phyloP scores from a whole-genome alignment of 1,140 invertebrate species.

The Rhopalosiphum padi region DNA sequence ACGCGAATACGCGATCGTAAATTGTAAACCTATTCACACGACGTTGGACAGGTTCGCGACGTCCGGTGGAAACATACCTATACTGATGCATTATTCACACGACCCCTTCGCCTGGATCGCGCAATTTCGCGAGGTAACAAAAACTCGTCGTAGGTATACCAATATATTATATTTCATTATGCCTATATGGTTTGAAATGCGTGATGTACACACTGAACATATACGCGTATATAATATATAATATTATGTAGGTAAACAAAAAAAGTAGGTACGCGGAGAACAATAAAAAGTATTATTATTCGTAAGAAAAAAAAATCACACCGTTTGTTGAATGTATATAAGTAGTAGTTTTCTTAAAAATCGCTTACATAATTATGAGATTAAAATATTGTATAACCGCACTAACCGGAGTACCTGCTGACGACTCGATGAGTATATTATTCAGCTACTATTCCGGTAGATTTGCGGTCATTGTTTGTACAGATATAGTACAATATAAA shows the following conservation, averaged over 20 bases:
- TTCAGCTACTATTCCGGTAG: background rate
- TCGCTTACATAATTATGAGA: background rate
- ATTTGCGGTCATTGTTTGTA: background rate
- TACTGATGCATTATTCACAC: background rate
- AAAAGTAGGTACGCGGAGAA: background rate
- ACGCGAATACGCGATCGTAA: background rate
- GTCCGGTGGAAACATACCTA: background rate
- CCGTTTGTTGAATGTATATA: background rate
- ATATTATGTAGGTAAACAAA: background rate
- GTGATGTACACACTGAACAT: background rate
- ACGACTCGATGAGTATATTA: background rate
- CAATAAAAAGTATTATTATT: background rate
- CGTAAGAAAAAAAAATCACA: constrained; percentile 14
- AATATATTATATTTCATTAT: background rate
- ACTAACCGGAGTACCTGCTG: background rate
- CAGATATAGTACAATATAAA: background rate
- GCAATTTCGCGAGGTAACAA: background rate
- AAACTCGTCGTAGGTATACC: background rate
- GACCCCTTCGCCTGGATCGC: background rate
- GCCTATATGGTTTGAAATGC: background rate
- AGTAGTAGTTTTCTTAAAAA: background rate
- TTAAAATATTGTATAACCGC: constrained; percentile 4
- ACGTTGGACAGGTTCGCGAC: background rate
- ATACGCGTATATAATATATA: background rate
- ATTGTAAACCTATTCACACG: background rate